Base-by-base conservation (phyloP, 2,888 invertebrate genomes). In the Leucozona laternaria region DNA sequence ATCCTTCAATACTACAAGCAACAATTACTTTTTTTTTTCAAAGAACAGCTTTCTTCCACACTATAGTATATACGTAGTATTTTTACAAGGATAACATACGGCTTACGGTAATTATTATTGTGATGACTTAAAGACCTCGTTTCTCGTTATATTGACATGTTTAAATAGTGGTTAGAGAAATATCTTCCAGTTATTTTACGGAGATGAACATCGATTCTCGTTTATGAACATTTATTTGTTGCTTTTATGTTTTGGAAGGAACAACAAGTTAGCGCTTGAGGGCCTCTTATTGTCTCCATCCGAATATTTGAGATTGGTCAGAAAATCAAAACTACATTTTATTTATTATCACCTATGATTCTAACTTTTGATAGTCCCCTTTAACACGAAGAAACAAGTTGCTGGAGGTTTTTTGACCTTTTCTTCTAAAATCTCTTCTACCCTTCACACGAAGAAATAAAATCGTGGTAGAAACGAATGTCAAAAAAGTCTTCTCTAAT, bases 1-100 rank as follows among this genome's bases (percentile, higher is more conserved):
- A 66, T 66, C 50, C 66, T 66, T 50, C 22, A 34, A 34, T 66
- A 34, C 34, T 10, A 66, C 15, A 66, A 66, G 66, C 34, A 50
- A 34, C 66, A 66, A 66, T 50, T 34, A 48, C n/a, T 64, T 31
- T 15, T 50, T 31, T 31, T 64, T 45, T n/a, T 40, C 15, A 37
- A 37, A 37, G 34, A 17, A 50, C 31, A 66, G 48, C 4, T 66
- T 25, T 25, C 8, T 28, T 43, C 43, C 62, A 62, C 48, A 15
- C 34, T 1, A 31, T 1, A 55, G 58, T n/a, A n/a, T n/a, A n/a
- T n/a, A n/a, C n/a, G n/a, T n/a, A n/a, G n/a, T 20, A 7, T 60
- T 60, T 60, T 37, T 37, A 60, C 20, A 62, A 62, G 62, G 62
- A n/a, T n/a, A 62, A 43, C 62, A 48, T 31, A 20, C 17, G 22